Percentiles rank a stretch among this genome's conserved stretches.
Conservation (phyloP, 2,113 vertebrate species). For the Anser brachyrhynchus region DNA sequence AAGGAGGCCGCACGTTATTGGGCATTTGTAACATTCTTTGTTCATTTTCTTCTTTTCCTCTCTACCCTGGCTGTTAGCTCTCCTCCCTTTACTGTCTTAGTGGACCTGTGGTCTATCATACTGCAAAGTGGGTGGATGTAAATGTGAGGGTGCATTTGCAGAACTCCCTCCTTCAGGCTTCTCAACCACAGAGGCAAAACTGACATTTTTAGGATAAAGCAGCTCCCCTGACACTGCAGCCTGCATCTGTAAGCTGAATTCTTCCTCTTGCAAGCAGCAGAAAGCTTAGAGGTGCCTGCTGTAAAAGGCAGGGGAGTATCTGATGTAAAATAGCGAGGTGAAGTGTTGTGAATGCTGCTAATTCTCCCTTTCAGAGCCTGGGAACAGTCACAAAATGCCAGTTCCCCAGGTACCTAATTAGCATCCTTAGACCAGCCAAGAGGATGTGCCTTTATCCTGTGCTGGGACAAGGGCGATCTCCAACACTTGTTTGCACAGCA, state of each 20-base stretch:
- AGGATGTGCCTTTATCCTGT: not conserved
- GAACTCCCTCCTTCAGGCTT: not conserved
- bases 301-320: not conserved
- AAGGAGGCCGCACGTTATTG: not conserved
- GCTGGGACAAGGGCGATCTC: not conserved
- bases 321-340: not conserved
- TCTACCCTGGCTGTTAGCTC: not conserved
- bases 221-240: not conserved
- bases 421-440: not conserved
- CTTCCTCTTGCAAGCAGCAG: not conserved
- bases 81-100: not conserved
- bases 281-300: not conserved
- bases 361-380: not conserved
- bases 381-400: constrained; percentile 8
- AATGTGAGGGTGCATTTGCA: not conserved
- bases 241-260: not conserved
- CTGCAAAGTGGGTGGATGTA: not conserved
- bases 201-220: constrained; percentile 8
- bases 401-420: constrained; percentile 44
- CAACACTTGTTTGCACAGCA: not conserved
- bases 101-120: not conserved
- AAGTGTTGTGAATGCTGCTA: not conserved
- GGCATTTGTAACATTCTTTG: not conserved
- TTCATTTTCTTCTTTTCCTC: not conserved
- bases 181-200: not conserved